Percentiles rank a stretch among this genome's conserved stretches.
These are phyloP conservation scores for Rhodophaea formosa DNA, from an alignment of 2,888 invertebrate genomes.

Conservation along the genomic window DNA sequence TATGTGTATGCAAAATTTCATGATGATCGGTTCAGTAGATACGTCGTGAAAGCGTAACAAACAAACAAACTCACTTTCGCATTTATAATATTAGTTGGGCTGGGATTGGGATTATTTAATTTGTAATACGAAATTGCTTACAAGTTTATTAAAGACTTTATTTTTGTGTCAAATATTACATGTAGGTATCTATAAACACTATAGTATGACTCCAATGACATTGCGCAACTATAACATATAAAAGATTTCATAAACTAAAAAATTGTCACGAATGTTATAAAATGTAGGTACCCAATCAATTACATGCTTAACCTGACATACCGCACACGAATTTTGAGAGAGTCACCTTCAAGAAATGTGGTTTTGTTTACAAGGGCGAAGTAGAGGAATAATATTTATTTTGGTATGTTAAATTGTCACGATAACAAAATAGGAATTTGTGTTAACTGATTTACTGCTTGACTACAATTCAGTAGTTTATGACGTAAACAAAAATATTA, in stretches of 20 bases:
- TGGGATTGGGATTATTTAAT: too few species aligned
- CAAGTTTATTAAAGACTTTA: too few species aligned
- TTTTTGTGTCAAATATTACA: too few species aligned
- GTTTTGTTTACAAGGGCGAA: not conserved
- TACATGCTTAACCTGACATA: not conserved
- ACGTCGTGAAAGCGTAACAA: too few species aligned
- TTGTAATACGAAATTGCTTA: too few species aligned
- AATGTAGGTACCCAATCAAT: not conserved
- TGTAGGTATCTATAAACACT: too few species aligned
- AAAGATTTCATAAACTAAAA: not conserved
- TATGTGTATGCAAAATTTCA: too few species aligned
- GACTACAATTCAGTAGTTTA: not conserved
- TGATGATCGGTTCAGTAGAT: too few species aligned
- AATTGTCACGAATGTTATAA: not conserved
- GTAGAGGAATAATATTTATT: not conserved
- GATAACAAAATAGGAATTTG: not conserved
- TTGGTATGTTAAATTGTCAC: not conserved
- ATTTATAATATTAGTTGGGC: too few species aligned
- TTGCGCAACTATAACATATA: not conserved
- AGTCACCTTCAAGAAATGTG: not conserved
- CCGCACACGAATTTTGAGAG: not conserved
- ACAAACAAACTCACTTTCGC: too few species aligned
- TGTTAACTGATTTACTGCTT: constrained; percentile 1
- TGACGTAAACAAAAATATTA: not conserved
- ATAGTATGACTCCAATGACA: too few species aligned